Conservation (phyloP, 2,888 invertebrate species). For the Lasioglossum calceatum region DNA sequence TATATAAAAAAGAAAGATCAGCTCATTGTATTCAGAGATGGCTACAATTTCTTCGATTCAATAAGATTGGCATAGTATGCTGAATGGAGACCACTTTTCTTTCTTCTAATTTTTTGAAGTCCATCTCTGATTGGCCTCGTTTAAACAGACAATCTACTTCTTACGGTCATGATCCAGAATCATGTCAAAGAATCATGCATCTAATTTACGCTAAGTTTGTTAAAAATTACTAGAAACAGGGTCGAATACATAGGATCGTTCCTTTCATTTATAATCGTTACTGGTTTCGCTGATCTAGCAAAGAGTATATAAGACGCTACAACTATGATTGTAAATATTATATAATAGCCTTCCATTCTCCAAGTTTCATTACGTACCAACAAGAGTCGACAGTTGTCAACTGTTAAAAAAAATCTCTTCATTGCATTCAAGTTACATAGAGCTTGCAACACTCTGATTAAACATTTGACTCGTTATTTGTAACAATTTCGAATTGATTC, state of each 20-base stretch:
- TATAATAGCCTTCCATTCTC: background rate
- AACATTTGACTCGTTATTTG: too few species aligned
- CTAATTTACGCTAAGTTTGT: constrained; percentile 2
- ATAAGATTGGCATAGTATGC: background rate
- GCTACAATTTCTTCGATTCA: background rate
- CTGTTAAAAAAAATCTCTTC: too few species aligned
- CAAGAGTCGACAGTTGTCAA: background rate
- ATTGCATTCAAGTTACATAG: too few species aligned
- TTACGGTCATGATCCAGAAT: background rate
- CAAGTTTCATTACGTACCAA: background rate
- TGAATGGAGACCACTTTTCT: background rate
- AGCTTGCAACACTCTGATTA: too few species aligned
- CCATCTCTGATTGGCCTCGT: background rate
- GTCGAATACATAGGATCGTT: background rate
- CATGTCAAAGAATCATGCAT: constrained; percentile 7
- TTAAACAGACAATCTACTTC: background rate
- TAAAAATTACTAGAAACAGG: background rate
- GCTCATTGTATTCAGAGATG: background rate
- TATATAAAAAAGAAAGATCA: background rate
- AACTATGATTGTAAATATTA: background rate
- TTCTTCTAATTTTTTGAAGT: background rate
- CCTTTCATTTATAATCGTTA: background rate
- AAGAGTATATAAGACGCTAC: background rate
- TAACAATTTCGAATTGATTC: too few species aligned
- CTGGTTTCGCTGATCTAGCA: background rate